These are phyloP conservation scores for Apostichopus parvimensis DNA, from an alignment of 35 echinoderm and acorn worm genomes.

Conservation along the genomic window DNA sequence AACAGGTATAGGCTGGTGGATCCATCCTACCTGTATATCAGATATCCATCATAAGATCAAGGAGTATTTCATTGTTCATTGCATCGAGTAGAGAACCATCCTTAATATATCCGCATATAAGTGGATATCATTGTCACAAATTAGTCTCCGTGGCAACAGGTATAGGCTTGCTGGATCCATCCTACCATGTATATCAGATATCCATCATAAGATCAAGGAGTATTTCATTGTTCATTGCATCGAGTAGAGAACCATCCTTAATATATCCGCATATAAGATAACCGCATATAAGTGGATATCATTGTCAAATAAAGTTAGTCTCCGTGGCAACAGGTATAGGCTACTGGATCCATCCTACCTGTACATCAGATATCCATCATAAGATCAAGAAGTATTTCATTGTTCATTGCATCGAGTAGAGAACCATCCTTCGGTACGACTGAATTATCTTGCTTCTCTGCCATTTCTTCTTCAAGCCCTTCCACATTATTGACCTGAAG, in stretches of 20 bases:
- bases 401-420: slow-evolving; percentile 1
- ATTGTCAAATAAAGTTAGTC: too few species aligned
- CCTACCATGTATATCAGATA: not conserved
- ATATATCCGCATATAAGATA: too few species aligned
- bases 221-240: slow-evolving; percentile 10
- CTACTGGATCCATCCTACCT: not conserved
- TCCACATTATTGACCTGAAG: slow-evolving; percentile 12
- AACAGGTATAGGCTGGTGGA: not conserved
- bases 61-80: not conserved
- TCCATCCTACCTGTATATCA: not conserved
- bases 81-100: not conserved
- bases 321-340: not conserved
- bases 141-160: not conserved
- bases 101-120: too few species aligned
- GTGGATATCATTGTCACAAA: too few species aligned
- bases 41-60: slow-evolving; percentile 12
- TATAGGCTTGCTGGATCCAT: not conserved
- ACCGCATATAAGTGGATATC: too few species aligned
- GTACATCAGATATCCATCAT: slow-evolving; percentile 10
- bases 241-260: not conserved
- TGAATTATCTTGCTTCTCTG: not conserved
- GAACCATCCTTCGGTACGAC: not conserved
- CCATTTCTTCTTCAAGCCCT: not conserved
- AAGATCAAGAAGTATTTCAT: slow-evolving; percentile 18
- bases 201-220: slow-evolving; percentile 33